phyloP scores from a whole-genome alignment of 2,888 invertebrate species.

The Yponomeuta malinellus region DNA sequence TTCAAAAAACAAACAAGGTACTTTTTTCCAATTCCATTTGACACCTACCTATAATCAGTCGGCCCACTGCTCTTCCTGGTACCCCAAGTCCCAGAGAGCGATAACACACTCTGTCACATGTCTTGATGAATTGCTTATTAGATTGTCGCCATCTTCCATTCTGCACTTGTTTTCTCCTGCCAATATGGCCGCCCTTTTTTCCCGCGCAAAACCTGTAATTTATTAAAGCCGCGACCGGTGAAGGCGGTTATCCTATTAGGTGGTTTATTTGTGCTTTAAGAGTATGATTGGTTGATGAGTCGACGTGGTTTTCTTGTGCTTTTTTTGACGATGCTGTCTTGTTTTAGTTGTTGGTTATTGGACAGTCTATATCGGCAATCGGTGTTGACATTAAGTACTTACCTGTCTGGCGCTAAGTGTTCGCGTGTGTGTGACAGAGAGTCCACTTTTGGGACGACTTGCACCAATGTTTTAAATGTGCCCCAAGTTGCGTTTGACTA shows the following conservation, averaged over 20 bases:
- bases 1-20: too few relatives aligned
- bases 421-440: too few relatives aligned
- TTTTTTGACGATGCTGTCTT: neutral
- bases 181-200: conserved; percentile 30
- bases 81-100: conserved; percentile 29
- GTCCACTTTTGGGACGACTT: too few relatives aligned
- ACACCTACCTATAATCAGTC: neutral
- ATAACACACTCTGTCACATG: conserved; percentile 63
- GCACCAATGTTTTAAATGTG: too few relatives aligned
- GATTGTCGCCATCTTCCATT: conserved; percentile 41
- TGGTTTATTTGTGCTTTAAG: conserved; percentile 28
- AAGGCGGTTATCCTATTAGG: conserved; percentile 41
- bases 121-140: conserved; percentile 69
- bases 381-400: neutral
- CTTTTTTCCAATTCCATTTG: too few relatives aligned
- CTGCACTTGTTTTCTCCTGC: conserved; percentile 36
- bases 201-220: conserved; percentile 28
- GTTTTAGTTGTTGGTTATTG: neutral
- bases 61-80: conserved; percentile 9
- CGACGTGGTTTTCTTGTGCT: neutral
- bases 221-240: conserved; percentile 31
- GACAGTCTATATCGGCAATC: neutral
- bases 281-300: conserved; percentile 2
- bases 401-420: neutral
- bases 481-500: too few relatives aligned